A percentile compares a stretch with the other conserved stretches of the same genome.
These are phyloP conservation scores for Drosophila siamana DNA, from an alignment of 2,888 invertebrate genomes.

Conservation along the genomic window DNA sequence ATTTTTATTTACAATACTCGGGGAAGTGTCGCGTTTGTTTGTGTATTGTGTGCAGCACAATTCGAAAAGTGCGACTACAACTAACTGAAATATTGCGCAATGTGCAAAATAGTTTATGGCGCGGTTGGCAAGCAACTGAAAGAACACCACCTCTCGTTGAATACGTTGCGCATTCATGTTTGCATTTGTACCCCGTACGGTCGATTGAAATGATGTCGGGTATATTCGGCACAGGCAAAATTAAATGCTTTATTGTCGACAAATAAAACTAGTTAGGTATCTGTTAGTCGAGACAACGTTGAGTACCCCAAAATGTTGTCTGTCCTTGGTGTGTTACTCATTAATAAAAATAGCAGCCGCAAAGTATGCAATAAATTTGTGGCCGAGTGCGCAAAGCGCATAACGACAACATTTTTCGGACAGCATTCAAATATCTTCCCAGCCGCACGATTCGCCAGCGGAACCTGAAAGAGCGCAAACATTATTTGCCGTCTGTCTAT, in stretches of 20 bases:
- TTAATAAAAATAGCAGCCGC: slow-evolving; percentile 75
- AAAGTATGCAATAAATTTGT: slow-evolving; percentile 75
- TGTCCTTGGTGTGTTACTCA: slow-evolving; percentile 51
- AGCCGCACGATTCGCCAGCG: not conserved
- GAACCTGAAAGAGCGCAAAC: not conserved
- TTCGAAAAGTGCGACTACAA: slow-evolving; percentile 74
- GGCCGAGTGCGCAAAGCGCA: slow-evolving; percentile 45
- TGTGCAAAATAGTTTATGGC: slow-evolving; percentile 78
- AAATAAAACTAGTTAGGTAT: too few species aligned
- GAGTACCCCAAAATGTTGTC: not conserved
- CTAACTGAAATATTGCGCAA: slow-evolving; percentile 77
- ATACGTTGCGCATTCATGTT: slow-evolving; percentile 51
- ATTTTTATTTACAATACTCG: slow-evolving; percentile 73
- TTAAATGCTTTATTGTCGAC: too few species aligned
- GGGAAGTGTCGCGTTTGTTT: slow-evolving; percentile 28
- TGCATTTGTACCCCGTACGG: slow-evolving; percentile 33
- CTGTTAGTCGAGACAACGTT: not conserved
- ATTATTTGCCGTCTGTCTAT: not conserved
- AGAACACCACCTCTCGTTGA: slow-evolving; percentile 43
- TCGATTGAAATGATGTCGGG: not conserved
- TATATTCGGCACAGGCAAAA: not conserved
- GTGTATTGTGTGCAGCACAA: slow-evolving; percentile 59
- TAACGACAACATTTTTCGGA: slow-evolving; percentile 43
- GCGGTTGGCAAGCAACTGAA: slow-evolving; percentile 52
- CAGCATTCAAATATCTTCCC: slow-evolving; percentile 37